Evolutionary conservation across 1,140 invertebrate species (phyloP).

Genomic region (Bombus difficillimus): DNA sequence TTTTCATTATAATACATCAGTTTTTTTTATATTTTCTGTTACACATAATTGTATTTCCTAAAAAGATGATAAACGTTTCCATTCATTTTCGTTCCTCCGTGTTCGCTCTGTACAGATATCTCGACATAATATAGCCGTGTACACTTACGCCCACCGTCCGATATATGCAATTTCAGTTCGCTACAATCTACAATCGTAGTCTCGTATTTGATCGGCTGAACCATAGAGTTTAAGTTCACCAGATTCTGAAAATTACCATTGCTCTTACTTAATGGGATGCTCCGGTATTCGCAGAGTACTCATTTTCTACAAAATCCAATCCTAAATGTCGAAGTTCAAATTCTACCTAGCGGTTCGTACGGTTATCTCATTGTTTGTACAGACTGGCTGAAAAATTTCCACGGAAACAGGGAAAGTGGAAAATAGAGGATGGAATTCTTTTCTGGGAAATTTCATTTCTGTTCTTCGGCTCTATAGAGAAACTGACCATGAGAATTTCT

Average conservation of each 20-base stretch:
- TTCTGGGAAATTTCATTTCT: too few relatives aligned
- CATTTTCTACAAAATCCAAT: background rate
- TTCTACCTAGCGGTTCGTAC: too few relatives aligned
- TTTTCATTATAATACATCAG: too few relatives aligned
- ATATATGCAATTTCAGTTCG: background rate
- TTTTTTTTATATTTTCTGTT: too few relatives aligned
- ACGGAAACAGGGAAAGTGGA: too few relatives aligned
- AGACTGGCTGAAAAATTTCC: background rate
- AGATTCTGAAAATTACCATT: background rate
- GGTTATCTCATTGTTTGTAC: background rate
- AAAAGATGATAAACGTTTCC: background rate
- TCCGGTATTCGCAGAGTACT: background rate
- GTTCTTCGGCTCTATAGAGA: too few relatives aligned
- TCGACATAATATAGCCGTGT: too few relatives aligned
- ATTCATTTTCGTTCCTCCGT: background rate
- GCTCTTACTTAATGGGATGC: too few relatives aligned
- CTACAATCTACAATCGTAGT: slow-evolving; percentile 9
- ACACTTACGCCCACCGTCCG: slow-evolving; percentile 37
- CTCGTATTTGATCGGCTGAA: background rate
- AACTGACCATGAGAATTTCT: background rate
- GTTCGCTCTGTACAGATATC: background rate
- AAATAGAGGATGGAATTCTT: background rate
- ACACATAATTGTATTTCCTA: background rate
- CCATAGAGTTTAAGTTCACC: background rate
- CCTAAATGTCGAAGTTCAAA: background rate